phyloP scores from a whole-genome alignment of 2,797 vertebrate genomes.

The Dendrocincla fuliginosa region DNA sequence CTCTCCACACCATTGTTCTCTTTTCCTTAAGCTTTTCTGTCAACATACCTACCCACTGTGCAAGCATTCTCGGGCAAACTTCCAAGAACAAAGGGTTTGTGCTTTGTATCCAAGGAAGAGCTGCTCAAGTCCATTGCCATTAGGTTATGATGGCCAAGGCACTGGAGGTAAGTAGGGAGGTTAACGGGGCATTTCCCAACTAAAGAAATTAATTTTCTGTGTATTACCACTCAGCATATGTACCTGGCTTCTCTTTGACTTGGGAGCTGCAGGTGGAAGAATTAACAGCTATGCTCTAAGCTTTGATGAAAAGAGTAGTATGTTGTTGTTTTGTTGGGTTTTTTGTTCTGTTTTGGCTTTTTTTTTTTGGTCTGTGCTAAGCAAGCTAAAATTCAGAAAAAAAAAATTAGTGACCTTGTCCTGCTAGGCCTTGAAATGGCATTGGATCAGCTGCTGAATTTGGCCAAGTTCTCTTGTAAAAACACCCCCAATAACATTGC shows the following conservation, averaged over 20 bases:
- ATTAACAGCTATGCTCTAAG: not conserved
- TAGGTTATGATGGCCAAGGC: not conserved
- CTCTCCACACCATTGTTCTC: accelerated
- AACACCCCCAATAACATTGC: constrained; percentile 4
- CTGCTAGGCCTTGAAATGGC: not conserved
- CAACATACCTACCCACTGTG: not conserved
- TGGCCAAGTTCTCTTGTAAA: constrained; percentile 14
- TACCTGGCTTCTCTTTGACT: not conserved
- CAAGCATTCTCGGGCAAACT: not conserved
- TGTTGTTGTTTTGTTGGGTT: not conserved
- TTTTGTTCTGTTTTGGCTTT: not conserved
- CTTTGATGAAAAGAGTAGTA: not conserved
- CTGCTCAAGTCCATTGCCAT: not conserved
- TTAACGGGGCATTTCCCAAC: not conserved
- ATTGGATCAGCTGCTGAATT: constrained; percentile 25
- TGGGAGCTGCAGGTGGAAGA: not conserved
- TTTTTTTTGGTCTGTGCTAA: not conserved
- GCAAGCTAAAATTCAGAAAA: not conserved
- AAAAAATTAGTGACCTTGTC: not conserved
- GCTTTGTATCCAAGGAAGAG: not conserved
- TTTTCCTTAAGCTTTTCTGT: not conserved
- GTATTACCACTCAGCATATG: not conserved
- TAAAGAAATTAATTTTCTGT: not conserved
- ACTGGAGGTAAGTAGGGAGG: not conserved
- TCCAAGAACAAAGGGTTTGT: not conserved